Evolutionary conservation across 1,140 invertebrate species (phyloP).

Genomic region (Scaptomyza graminum): DNA sequence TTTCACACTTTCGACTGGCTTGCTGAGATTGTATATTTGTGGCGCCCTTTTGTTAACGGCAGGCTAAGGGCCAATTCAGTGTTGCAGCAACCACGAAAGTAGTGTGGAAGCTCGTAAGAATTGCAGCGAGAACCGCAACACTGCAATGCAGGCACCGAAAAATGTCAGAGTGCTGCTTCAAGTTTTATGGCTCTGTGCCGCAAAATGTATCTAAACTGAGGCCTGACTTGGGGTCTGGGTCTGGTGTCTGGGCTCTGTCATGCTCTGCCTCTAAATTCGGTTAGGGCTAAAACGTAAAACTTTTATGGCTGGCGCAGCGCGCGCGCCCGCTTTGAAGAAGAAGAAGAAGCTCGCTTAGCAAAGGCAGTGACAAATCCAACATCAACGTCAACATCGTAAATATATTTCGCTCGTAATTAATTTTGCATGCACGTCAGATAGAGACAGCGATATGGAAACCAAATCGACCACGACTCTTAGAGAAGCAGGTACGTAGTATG

Average conservation of each 20-base stretch:
- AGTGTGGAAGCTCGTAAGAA: slow-evolving; percentile 53
- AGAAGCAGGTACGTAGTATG: slow-evolving; percentile 2
- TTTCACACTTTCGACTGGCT: slow-evolving; percentile 43
- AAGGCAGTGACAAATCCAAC: background rate
- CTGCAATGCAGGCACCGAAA: slow-evolving; percentile 74
- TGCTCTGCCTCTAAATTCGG: slow-evolving; percentile 61
- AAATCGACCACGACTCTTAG: background rate
- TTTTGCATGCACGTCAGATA: slow-evolving; percentile 75
- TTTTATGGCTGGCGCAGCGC: slow-evolving; percentile 73
- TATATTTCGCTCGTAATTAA: slow-evolving; percentile 76
- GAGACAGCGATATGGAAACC: slow-evolving; percentile 19
- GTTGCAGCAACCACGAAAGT: slow-evolving; percentile 36
- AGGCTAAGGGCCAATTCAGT: background rate
- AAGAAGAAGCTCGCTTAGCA: slow-evolving; percentile 9
- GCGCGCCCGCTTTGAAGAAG: slow-evolving; percentile 2
- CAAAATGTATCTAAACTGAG: slow-evolving; percentile 67
- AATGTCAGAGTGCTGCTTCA: slow-evolving; percentile 63
- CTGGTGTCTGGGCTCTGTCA: slow-evolving; percentile 19
- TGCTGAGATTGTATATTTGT: slow-evolving; percentile 29
- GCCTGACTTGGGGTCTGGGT: background rate
- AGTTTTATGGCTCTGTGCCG: slow-evolving; percentile 61
- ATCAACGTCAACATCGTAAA: slow-evolving; percentile 57
- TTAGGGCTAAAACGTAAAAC: slow-evolving; percentile 71
- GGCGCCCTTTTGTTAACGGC: slow-evolving; percentile 6
- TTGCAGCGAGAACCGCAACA: slow-evolving; percentile 47